These are phyloP conservation scores for Napeogenes sylphis DNA, from an alignment of 2,888 invertebrate genomes.

Conservation along the genomic window DNA sequence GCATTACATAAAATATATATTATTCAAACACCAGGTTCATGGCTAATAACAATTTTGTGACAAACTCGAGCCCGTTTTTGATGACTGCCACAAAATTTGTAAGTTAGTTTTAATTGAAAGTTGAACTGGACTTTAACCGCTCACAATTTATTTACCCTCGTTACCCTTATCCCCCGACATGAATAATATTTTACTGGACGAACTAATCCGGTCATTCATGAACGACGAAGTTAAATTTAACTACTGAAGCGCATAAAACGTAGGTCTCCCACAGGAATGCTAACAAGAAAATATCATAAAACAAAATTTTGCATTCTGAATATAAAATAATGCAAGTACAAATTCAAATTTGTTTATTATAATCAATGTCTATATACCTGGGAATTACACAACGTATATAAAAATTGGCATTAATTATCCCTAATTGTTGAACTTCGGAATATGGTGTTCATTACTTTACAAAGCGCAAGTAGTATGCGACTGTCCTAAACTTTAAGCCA, in stretches of 20 bases:
- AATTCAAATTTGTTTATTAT: background rate
- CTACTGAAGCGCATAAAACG: conserved; percentile 21
- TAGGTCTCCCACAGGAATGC: conserved; percentile 17
- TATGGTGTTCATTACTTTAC: background rate
- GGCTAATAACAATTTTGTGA: background rate
- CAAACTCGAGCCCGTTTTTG: background rate
- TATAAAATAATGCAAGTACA: conserved; percentile 6
- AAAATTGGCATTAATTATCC: too few relatives aligned
- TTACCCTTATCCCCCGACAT: conserved; percentile 10
- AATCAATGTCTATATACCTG: background rate
- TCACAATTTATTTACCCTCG: conserved; percentile 6
- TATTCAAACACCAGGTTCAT: background rate
- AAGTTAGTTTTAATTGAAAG: conserved; percentile 5
- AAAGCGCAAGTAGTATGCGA: conserved; percentile 2
- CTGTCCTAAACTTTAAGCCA: conserved; percentile 15
- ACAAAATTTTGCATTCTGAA: conserved; percentile 11
- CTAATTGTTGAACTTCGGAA: too few relatives aligned
- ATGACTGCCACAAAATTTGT: background rate
- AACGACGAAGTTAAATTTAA: conserved; percentile 24
- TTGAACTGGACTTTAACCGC: conserved; percentile 1
- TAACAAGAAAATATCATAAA: conserved; percentile 8
- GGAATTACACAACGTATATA: background rate
- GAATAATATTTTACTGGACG: conserved; percentile 20
- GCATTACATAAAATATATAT: background rate
- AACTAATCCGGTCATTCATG: conserved; percentile 18